phyloP scores from a whole-genome alignment of 2,888 invertebrate genomes.

The Polia nebulosa region DNA sequence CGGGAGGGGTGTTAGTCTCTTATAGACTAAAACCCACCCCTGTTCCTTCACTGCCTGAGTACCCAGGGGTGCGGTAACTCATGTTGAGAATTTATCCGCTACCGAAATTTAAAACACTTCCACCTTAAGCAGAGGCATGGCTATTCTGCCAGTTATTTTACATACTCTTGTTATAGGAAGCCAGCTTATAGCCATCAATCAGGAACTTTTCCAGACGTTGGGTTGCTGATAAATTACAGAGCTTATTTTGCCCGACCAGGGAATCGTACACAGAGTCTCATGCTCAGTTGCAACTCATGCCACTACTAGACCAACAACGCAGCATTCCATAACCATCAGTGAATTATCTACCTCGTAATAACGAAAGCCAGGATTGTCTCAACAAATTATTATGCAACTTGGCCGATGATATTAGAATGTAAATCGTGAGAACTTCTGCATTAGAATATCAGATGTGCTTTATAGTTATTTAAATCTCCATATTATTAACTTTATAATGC shows the following conservation, averaged over 20 bases:
- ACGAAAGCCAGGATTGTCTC: neutral
- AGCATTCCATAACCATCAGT: neutral
- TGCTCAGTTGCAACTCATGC: neutral
- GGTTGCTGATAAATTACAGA: too few relatives aligned
- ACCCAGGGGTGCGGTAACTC: too few relatives aligned
- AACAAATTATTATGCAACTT: slow-evolving; percentile 34
- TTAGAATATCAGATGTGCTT: slow-evolving; percentile 29
- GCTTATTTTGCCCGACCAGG: neutral
- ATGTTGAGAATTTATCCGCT: too few relatives aligned
- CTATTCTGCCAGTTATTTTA: too few relatives aligned
- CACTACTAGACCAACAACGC: neutral
- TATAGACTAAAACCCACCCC: too few relatives aligned
- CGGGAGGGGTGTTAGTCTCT: too few relatives aligned
- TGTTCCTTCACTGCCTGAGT: too few relatives aligned
- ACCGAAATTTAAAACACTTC: too few relatives aligned
- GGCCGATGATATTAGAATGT: slow-evolving; percentile 36
- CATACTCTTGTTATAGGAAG: too few relatives aligned
- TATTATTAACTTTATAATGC: slow-evolving; percentile 22
- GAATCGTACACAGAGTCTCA: neutral
- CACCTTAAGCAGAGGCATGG: too few relatives aligned
- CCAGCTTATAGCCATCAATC: too few relatives aligned
- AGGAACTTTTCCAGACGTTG: too few relatives aligned
- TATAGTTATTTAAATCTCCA: slow-evolving; percentile 29
- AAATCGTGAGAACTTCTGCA: slow-evolving; percentile 44
- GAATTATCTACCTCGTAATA: slow-evolving; percentile 8